phyloP scores from a whole-genome alignment of 53 echinoderm and acorn worm genomes.

The Pentamera pediparva region DNA sequence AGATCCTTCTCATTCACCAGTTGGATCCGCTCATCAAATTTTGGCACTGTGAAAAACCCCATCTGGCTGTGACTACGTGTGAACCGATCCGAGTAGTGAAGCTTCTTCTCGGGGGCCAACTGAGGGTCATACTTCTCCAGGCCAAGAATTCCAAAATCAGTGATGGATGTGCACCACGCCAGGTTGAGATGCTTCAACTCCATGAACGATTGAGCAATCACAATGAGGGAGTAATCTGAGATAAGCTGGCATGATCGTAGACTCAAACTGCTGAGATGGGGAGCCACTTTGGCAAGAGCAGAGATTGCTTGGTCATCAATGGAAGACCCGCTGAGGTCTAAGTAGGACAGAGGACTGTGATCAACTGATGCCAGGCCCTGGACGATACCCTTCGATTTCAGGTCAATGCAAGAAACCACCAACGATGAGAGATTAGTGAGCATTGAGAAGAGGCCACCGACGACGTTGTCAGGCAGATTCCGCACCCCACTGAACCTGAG shows the following conservation, averaged over 20 bases:
- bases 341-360: slow-evolving; percentile 27
- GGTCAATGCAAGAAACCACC: slow-evolving; percentile 22
- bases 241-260: slow-evolving; percentile 78
- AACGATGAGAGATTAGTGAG: slow-evolving; percentile 35
- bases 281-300: slow-evolving; percentile 50
- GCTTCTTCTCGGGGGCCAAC: slow-evolving; percentile 43
- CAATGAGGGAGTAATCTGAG: slow-evolving; percentile 48
- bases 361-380: slow-evolving; percentile 39
- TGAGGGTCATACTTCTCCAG: slow-evolving; percentile 69
- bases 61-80: slow-evolving; percentile 88
- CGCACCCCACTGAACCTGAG: slow-evolving; percentile 39
- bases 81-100: slow-evolving; percentile 60
- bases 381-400: slow-evolving; percentile 44
- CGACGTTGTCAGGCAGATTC: slow-evolving; percentile 40
- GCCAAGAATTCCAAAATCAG: slow-evolving; percentile 90
- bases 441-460: slow-evolving; percentile 31
- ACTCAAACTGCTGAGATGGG: slow-evolving; percentile 62
- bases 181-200: slow-evolving; percentile 60
- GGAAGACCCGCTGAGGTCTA: slow-evolving; percentile 58
- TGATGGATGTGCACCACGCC: slow-evolving; percentile 87
- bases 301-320: slow-evolving; percentile 71
- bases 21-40: slow-evolving; percentile 65
- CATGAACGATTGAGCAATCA: slow-evolving; percentile 40
- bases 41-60: slow-evolving; percentile 79
- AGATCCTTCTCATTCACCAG: slow-evolving; percentile 54